phyloP scores from a whole-genome alignment of 2,888 invertebrate species.

The Sialis fuliginosa region DNA sequence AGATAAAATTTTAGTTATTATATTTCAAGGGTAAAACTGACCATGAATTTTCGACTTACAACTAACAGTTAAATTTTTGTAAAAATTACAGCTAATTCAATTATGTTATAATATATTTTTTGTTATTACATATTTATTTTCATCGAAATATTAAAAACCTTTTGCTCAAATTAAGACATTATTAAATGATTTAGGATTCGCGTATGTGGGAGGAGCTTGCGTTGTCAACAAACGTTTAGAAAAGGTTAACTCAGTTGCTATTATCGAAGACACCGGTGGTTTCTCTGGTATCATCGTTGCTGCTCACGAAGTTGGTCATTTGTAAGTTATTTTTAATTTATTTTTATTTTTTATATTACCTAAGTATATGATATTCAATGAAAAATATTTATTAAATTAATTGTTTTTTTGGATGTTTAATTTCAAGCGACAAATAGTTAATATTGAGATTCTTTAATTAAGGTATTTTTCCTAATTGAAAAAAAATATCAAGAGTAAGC shows the following conservation, averaged over 20 bases:
- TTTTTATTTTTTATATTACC: neutral
- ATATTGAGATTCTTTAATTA: too few relatives aligned
- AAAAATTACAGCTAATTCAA: too few relatives aligned
- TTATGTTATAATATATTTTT: too few relatives aligned
- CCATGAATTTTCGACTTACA: too few relatives aligned
- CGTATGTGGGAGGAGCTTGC: slow-evolving; percentile 90
- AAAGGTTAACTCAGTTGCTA: slow-evolving; percentile 91
- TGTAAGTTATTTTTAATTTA: slow-evolving; percentile 45
- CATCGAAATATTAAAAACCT: too few relatives aligned
- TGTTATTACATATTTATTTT: too few relatives aligned
- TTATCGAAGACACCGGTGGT: slow-evolving; percentile 90
- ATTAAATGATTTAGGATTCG: slow-evolving; percentile 50
- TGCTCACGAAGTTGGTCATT: slow-evolving; percentile 91
- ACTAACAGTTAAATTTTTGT: too few relatives aligned
- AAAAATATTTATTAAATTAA: neutral
- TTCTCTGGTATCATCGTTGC: slow-evolving; percentile 94
- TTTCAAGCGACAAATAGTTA: neutral
- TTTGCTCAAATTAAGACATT: too few relatives aligned
- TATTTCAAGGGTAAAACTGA: too few relatives aligned
- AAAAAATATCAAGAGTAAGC: too few relatives aligned
- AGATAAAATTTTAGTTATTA: too few relatives aligned
- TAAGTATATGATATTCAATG: neutral
- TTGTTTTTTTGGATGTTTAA: neutral
- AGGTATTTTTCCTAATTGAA: too few relatives aligned
- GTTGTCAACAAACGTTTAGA: slow-evolving; percentile 88